These are phyloP conservation scores for Phyto melanocephala DNA, from an alignment of 2,888 invertebrate genomes.

Conservation along the genomic window DNA sequence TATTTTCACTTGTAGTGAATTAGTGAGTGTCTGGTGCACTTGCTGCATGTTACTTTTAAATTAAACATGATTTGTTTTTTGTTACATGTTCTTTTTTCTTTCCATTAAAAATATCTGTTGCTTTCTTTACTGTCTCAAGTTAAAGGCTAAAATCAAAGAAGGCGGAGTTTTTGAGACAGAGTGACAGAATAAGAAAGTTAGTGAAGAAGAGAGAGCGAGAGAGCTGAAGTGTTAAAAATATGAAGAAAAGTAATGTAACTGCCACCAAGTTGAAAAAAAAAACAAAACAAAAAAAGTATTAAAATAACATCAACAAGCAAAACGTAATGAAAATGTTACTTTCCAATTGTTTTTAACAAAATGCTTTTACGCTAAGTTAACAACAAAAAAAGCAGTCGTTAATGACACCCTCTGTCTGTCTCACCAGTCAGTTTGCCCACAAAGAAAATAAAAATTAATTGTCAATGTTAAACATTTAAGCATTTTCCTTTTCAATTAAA, in stretches of 20 bases:
- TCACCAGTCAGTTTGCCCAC: background rate
- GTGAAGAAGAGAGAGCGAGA: background rate
- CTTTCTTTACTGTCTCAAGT: constrained; percentile 11
- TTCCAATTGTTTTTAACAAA: constrained; percentile 44
- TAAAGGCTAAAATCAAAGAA: constrained; percentile 31
- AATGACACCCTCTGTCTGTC: constrained; percentile 15
- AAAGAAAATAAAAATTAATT: constrained; percentile 52
- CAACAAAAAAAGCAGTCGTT: background rate
- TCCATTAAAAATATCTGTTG: background rate
- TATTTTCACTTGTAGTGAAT: constrained; percentile 25
- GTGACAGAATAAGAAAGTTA: background rate
- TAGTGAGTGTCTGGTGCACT: constrained; percentile 44
- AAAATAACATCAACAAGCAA: constrained; percentile 19
- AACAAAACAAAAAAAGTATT: background rate
- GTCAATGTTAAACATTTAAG: constrained; percentile 35
- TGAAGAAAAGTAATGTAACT: constrained; percentile 3
- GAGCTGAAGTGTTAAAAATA: background rate
- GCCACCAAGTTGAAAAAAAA: constrained; percentile 22
- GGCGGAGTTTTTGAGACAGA: constrained; percentile 55
- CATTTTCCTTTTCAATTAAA: constrained; percentile 57
- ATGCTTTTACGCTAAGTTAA: background rate
- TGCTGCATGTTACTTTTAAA: constrained; percentile 48
- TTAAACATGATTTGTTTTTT: constrained; percentile 51
- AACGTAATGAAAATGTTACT: constrained; percentile 60
- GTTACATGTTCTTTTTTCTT: constrained; percentile 22